These are phyloP conservation scores for Drosophila funebris DNA, from an alignment of 1,140 invertebrate genomes.

Conservation along the genomic window DNA sequence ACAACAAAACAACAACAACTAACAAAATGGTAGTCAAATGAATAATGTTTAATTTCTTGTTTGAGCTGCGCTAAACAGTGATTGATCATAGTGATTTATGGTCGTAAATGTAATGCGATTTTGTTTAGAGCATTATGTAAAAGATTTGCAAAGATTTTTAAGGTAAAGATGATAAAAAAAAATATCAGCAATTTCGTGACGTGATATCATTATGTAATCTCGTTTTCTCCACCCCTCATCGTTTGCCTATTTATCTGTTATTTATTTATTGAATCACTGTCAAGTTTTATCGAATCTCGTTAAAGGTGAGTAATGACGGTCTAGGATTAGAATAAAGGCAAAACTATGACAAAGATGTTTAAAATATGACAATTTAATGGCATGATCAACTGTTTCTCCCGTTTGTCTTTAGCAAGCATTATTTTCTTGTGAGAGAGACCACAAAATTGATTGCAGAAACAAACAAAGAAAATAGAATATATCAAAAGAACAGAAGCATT, in stretches of 20 bases:
- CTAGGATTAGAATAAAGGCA: not conserved
- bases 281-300: not conserved
- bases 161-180: not conserved
- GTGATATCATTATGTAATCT: not conserved
- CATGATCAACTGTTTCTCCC: too few relatives aligned
- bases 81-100: slow-evolving; percentile 12
- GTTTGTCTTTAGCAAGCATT: too few relatives aligned
- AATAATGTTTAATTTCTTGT: slow-evolving; percentile 18
- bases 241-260: too few relatives aligned
- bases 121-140: not conserved
- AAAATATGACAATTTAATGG: not conserved
- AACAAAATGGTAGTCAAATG: slow-evolving; percentile 18
- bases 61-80: slow-evolving; percentile 15
- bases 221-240: too few relatives aligned
- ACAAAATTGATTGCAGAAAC: too few relatives aligned
- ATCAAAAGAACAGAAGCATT: not conserved
- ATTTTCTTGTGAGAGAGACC: too few relatives aligned
- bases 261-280: too few relatives aligned
- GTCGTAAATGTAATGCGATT: not conserved
- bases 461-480: too few relatives aligned
- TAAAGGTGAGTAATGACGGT: not conserved
- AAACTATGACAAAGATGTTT: not conserved
- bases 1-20: slow-evolving; percentile 9
- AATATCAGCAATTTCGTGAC: too few relatives aligned
- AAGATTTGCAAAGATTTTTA: not conserved